These are phyloP conservation scores for Apamea crenata DNA, from an alignment of 2,888 invertebrate genomes.

Conservation along the genomic window DNA sequence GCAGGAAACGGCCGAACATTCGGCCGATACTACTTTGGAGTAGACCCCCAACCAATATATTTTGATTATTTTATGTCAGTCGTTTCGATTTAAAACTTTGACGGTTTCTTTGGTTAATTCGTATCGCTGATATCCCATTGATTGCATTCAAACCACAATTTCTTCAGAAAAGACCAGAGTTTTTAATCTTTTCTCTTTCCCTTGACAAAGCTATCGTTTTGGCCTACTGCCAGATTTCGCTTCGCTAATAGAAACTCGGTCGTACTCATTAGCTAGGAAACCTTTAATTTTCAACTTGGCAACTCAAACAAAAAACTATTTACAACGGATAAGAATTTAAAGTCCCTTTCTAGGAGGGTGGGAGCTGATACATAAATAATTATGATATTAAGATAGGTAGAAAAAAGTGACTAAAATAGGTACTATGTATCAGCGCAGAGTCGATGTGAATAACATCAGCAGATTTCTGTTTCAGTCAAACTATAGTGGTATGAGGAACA, in stretches of 20 bases:
- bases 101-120: not conserved
- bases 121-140: not conserved
- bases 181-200: not conserved
- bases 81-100: not conserved
- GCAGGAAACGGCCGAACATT: too few relatives aligned
- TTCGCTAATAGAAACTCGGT: conserved; percentile 32
- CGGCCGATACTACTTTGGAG: too few relatives aligned
- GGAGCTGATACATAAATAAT: not conserved
- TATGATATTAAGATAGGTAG: not conserved
- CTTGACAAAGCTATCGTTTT: conserved; percentile 19
- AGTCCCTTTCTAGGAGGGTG: not conserved
- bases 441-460: not conserved
- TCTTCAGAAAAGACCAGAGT: not conserved
- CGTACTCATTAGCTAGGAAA: conserved; percentile 42
- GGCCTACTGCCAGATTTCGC: conserved; percentile 32
- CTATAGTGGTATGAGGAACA: too few relatives aligned
- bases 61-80: not conserved
- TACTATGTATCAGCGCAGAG: not conserved
- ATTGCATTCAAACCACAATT: conserved; percentile 2
- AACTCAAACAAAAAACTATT: conserved; percentile 26
- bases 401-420: not conserved
- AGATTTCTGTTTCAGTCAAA: not conserved
- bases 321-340: not conserved
- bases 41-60: not conserved
- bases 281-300: conserved; percentile 50